phyloP scores from a whole-genome alignment of 1,140 invertebrate species.

The Brachionus calyciflorus region DNA sequence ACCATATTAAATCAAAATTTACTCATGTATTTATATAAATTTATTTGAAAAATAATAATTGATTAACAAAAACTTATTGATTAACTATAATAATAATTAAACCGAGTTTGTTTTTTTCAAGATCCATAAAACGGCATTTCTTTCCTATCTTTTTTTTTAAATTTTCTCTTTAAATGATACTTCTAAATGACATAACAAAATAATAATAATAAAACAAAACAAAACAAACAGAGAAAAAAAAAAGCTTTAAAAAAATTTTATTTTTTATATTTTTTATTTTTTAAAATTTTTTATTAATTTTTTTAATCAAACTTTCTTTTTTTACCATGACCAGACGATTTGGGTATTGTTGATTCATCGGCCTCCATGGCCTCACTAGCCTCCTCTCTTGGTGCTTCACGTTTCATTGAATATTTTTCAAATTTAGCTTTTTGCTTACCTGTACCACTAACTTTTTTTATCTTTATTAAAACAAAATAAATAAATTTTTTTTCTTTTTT shows the following conservation, averaged over 20 bases:
- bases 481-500: slow-evolving; percentile 52
- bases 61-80: no score
- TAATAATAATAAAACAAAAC: neutral
- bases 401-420: slow-evolving; percentile 81
- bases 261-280: neutral
- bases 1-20: no score
- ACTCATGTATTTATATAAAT: no score
- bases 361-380: slow-evolving; percentile 30
- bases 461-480: neutral
- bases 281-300: slow-evolving; percentile 3
- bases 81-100: no score
- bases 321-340: neutral
- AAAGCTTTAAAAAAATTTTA: neutral
- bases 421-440: slow-evolving; percentile 80
- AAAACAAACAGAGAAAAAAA: neutral
- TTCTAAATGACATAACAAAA: neutral
- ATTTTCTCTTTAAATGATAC: no score
- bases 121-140: no score
- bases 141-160: no score
- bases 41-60: no score
- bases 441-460: slow-evolving; percentile 71
- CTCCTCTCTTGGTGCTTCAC: slow-evolving; percentile 49
- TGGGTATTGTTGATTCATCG: slow-evolving; percentile 38
- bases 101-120: no score
- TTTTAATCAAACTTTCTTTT: slow-evolving; percentile 45